Conservation (phyloP, 1,140 invertebrate species). For the Polyergus mexicanus region DNA sequence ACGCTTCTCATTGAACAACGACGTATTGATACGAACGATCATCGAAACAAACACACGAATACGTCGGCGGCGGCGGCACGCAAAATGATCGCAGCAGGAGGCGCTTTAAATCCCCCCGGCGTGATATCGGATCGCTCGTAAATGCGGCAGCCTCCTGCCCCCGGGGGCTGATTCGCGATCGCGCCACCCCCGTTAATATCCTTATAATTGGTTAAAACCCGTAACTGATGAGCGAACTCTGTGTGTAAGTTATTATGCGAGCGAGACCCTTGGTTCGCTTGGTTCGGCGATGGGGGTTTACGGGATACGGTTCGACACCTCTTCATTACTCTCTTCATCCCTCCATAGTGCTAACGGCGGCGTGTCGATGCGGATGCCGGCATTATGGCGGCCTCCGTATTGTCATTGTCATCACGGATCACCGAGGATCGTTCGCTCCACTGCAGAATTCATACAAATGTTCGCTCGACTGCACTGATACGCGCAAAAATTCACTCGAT, state of each 20-base stretch:
- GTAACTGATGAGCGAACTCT: conserved; percentile 85
- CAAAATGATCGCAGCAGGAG: conserved; percentile 62
- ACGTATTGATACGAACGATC: conserved; percentile 21
- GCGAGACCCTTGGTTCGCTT: conserved; percentile 80
- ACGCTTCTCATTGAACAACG: not conserved
- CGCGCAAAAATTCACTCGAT: conserved; percentile 61
- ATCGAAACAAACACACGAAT: conserved; percentile 36
- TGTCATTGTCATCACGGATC: conserved; percentile 74
- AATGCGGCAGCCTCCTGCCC: conserved; percentile 47
- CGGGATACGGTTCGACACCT: conserved; percentile 86
- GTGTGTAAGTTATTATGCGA: conserved; percentile 83
- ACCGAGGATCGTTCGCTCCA: conserved; percentile 65
- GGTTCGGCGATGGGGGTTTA: conserved; percentile 79
- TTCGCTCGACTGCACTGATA: conserved; percentile 70
- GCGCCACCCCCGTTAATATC: conserved; percentile 72
- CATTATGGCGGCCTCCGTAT: conserved; percentile 72
- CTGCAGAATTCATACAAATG: conserved; percentile 66
- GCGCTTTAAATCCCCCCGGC: conserved; percentile 48
- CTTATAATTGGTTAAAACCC: conserved; percentile 86
- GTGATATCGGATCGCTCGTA: conserved; percentile 53
- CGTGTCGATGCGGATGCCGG: conserved; percentile 68
- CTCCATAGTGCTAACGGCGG: conserved; percentile 63
- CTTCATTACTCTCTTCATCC: conserved; percentile 85
- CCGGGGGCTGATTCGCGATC: conserved; percentile 65
- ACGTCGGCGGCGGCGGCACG: not conserved